A percentile compares a stretch with the other conserved stretches of the same genome.
These are phyloP conservation scores for Tenebrio molitor DNA, from an alignment of 1,140 invertebrate species.

Conservation along the genomic window DNA sequence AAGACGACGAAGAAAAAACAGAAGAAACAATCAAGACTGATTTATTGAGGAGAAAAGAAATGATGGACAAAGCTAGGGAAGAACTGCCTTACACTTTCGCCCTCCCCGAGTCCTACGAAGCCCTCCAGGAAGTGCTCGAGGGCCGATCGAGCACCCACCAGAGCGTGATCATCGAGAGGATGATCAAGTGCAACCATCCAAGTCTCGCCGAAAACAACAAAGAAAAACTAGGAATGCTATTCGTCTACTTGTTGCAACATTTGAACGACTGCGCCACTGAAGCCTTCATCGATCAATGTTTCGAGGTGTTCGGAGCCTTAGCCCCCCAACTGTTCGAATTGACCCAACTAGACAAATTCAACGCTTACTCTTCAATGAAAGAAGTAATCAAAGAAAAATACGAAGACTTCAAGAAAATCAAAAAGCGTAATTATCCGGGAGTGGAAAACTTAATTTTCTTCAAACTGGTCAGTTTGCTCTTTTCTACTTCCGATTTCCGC, in stretches of 20 bases:
- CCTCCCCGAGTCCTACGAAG: slow-evolving; percentile 77
- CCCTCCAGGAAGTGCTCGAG: slow-evolving; percentile 75
- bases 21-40: slow-evolving; percentile 60
- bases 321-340: slow-evolving; percentile 81
- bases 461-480: slow-evolving; percentile 82
- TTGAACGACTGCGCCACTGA: slow-evolving; percentile 75
- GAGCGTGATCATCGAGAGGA: slow-evolving; percentile 80
- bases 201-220: slow-evolving; percentile 83
- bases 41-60: slow-evolving; percentile 66
- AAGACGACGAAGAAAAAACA: slow-evolving; percentile 50
- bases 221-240: slow-evolving; percentile 80
- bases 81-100: slow-evolving; percentile 80
- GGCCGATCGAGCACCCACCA: slow-evolving; percentile 75
- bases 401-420: slow-evolving; percentile 73
- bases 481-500: slow-evolving; percentile 89
- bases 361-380: slow-evolving; percentile 74
- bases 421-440: slow-evolving; percentile 76
- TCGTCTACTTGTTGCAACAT: slow-evolving; percentile 81
- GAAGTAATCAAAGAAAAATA: slow-evolving; percentile 84
- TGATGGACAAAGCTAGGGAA: slow-evolving; percentile 73
- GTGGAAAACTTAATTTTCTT: slow-evolving; percentile 85
- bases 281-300: slow-evolving; percentile 69
- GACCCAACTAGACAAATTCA: slow-evolving; percentile 77
- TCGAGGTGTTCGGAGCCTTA: slow-evolving; percentile 74
- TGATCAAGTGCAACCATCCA: slow-evolving; percentile 89